Percentiles rank a stretch among this genome's conserved stretches.
Conservation (phyloP, 2,113 vertebrate genomes). For the Cyprinus carpio region DNA sequence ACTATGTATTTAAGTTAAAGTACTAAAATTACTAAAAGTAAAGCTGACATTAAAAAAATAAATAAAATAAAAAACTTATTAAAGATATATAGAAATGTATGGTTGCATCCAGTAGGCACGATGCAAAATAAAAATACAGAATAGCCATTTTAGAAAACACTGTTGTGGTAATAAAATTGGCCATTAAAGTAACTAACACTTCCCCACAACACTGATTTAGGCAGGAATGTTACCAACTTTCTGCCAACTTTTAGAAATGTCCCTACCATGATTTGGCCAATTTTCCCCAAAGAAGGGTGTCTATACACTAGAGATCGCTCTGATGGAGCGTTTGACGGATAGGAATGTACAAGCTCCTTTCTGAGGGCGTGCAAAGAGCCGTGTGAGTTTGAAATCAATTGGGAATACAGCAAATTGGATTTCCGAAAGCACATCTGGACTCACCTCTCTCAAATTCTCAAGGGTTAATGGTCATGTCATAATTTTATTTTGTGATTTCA, state of each 20-base stretch:
- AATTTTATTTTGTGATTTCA: conserved; percentile 16
- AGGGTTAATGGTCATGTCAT: conserved; percentile 35
- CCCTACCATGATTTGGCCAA: conserved; percentile 12
- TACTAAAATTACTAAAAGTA: too few relatives aligned
- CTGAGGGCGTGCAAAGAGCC: conserved; percentile 25
- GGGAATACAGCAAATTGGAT: conserved; percentile 36
- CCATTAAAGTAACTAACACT: background rate
- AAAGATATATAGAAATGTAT: too few relatives aligned
- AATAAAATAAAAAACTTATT: too few relatives aligned
- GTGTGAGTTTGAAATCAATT: conserved; percentile 18
- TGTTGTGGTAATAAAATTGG: background rate
- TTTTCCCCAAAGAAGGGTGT: conserved; percentile 27
- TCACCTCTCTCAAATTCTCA: conserved; percentile 27
- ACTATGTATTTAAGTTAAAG: too few relatives aligned
- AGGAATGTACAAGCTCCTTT: conserved; percentile 29
- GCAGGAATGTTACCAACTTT: background rate
- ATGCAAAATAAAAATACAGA: background rate
- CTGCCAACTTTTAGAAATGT: conserved; percentile 13
- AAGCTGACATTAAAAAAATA: too few relatives aligned
- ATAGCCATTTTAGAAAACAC: background rate
- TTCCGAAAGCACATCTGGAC: conserved; percentile 21
- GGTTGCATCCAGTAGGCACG: background rate
- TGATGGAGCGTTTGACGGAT: conserved; percentile 35
- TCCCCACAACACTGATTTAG: background rate
- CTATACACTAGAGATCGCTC: conserved; percentile 26